phyloP scores from a whole-genome alignment of 1,140 invertebrate species.

The Probaryconus sp. region DNA sequence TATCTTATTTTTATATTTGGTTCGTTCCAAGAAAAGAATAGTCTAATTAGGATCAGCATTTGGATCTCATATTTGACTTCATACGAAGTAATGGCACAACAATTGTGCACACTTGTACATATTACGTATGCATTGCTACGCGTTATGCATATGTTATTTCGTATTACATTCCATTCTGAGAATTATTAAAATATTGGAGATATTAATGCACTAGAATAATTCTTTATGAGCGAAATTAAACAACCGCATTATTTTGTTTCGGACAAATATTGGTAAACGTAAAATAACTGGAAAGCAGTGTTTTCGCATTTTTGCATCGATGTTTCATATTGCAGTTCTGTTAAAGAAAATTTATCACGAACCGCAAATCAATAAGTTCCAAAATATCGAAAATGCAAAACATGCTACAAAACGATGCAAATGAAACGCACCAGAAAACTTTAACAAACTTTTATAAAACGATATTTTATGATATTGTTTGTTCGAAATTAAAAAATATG shows the following conservation, averaged over 20 bases:
- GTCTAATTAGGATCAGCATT: slow-evolving; percentile 3
- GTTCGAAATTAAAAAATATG: slow-evolving; percentile 1
- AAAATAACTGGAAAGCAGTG: background rate
- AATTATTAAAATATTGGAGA: background rate
- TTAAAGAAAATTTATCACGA: slow-evolving; percentile 12
- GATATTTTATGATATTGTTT: slow-evolving; percentile 22
- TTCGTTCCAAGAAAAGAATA: background rate
- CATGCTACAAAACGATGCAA: slow-evolving; percentile 9
- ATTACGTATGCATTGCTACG: slow-evolving; percentile 31
- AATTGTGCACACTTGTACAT: slow-evolving; percentile 12
- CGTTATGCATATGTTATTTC: slow-evolving; percentile 19
- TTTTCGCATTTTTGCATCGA: background rate
- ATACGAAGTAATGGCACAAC: slow-evolving; percentile 10
- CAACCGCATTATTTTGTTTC: background rate
- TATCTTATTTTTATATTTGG: background rate
- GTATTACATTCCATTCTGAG: slow-evolving; percentile 16
- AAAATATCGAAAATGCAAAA: slow-evolving; percentile 25
- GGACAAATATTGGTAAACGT: background rate
- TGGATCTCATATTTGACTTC: slow-evolving; percentile 2
- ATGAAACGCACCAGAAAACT: slow-evolving; percentile 2
- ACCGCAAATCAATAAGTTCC: slow-evolving; percentile 22
- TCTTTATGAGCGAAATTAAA: slow-evolving; percentile 14
- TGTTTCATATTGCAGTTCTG: slow-evolving; percentile 2
- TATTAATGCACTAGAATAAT: slow-evolving; percentile 25
- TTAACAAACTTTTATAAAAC: slow-evolving; percentile 8